Base-by-base conservation (phyloP, 2,113 vertebrate species). In the Numenius arquata region DNA sequence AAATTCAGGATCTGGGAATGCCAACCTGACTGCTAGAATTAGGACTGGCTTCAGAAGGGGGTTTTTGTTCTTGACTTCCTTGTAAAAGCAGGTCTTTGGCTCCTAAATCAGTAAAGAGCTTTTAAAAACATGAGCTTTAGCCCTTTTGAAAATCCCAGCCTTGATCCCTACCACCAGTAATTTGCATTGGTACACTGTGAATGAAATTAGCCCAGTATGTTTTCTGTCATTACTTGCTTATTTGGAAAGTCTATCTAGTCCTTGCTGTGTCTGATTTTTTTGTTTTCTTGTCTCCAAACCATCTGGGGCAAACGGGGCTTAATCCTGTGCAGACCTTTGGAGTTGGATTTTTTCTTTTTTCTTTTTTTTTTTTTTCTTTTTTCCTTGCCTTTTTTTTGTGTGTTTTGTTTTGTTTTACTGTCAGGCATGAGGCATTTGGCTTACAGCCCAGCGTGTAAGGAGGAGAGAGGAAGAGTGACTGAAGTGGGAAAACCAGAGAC, bases 11-110 rank as follows among this genome's bases (percentile, higher is more conserved):
- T 47, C 80, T 92, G 43, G 70, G 73, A 87, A 45, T 78, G 89
- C 70, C 61, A 78, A 80, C 95, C 73, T 89, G 73, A 84, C 76
- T 67, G 41, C 76, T 74, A 81, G 67, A 90, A 61, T 92, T 90
- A 59, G 52, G 38, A 58, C 50, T 86, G n/a, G 52, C n/a, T 96
- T 63, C 72, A 77, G 63, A 88, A 91, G 27, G 47, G 41, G 5
- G 3, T 40, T 93, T 96, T 96, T 94, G 40, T 66, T 89, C 65
- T 61, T 81, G 86, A 86, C 89, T 96, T 95, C 84, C 73, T 91
- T 80, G 91, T 94, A 53, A 94, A 89, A 94, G 83, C 73, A 43
- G n/a, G 53, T 29, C 78, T 91, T 83, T 47, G 68, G 82, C 85
- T 92, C 75, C 8, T 56, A 81, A 84, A 68, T 92, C 76, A 90